Percentiles rank a stretch among this genome's conserved stretches.
These are phyloP conservation scores for Oncorhynchus gorbuscha DNA, from an alignment of 2,113 vertebrate genomes.

Conservation along the genomic window DNA sequence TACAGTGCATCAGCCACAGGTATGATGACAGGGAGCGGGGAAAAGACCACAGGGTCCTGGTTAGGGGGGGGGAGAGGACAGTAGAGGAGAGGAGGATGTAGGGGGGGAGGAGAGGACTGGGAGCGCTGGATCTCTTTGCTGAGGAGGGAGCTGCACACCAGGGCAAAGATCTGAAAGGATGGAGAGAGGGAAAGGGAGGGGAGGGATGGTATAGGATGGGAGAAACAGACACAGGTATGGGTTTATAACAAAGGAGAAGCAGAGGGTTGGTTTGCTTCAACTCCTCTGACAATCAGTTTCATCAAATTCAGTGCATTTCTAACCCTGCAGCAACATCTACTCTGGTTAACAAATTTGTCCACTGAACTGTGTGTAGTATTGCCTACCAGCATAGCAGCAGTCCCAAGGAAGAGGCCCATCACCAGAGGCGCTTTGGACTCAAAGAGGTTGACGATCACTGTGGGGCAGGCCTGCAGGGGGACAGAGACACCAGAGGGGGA, in stretches of 20 bases:
- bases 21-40: constrained; percentile 42
- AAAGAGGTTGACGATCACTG: neutral
- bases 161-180: constrained; percentile 41
- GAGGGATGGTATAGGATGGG: neutral
- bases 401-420: constrained; percentile 53
- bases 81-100: constrained; percentile 50
- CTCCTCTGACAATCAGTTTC: too few species aligned
- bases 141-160: constrained; percentile 55
- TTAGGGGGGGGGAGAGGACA: neutral
- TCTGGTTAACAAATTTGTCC: neutral
- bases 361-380: neutral
- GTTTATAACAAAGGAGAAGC: constrained; percentile 21
- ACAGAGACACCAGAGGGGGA: neutral
- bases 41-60: constrained; percentile 43
- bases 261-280: neutral
- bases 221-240: neutral
- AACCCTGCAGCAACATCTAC: too few species aligned
- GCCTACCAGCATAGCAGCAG: constrained; percentile 61
- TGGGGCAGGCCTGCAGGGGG: constrained; percentile 49
- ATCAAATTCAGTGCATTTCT: too few species aligned
- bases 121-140: constrained; percentile 14
- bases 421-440: constrained; percentile 29
- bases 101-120: constrained; percentile 38
- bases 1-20: constrained; percentile 5
- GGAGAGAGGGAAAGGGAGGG: neutral